These are phyloP conservation scores for Drosophila fungiperda DNA, from an alignment of 2,888 invertebrate genomes.

Conservation along the genomic window DNA sequence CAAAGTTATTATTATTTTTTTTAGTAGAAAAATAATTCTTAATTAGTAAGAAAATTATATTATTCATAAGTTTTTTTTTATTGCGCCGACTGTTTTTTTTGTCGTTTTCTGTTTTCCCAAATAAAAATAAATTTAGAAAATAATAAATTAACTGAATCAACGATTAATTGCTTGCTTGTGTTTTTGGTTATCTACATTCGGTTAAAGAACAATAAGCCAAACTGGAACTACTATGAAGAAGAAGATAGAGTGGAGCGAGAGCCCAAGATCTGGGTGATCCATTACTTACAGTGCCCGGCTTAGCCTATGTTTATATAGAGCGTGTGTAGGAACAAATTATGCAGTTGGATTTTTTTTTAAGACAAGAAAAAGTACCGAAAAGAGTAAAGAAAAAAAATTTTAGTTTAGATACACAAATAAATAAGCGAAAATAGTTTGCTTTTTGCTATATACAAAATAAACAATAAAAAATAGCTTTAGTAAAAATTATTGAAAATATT, in stretches of 20 bases:
- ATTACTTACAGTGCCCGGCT: slow-evolving; percentile 88
- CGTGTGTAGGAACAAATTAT: slow-evolving; percentile 71
- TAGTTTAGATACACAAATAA: slow-evolving; percentile 67
- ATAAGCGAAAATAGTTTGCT: slow-evolving; percentile 36
- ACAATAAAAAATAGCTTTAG: slow-evolving; percentile 47
- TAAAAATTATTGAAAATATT: slow-evolving; percentile 13
- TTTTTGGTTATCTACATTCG: slow-evolving; percentile 58
- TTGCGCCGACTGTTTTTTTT: slow-evolving; percentile 27
- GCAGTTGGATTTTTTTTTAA: slow-evolving; percentile 56
- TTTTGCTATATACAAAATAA: slow-evolving; percentile 53
- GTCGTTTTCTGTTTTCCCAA: slow-evolving; percentile 20
- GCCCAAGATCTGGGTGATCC: slow-evolving; percentile 62
- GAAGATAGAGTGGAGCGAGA: slow-evolving; percentile 19
- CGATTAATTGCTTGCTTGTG: slow-evolving; percentile 40
- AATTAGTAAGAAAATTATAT: slow-evolving; percentile 34
- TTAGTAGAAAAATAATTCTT: slow-evolving; percentile 48
- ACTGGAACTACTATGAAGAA: slow-evolving; percentile 52
- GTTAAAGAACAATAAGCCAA: slow-evolving; percentile 50
- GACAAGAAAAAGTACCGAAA: slow-evolving; percentile 72
- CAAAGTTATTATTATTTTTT: slow-evolving; percentile 7
- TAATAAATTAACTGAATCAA: slow-evolving; percentile 18
- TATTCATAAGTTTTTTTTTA: slow-evolving; percentile 3
- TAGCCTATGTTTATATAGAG: slow-evolving; percentile 85
- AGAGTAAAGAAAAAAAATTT: slow-evolving; percentile 75
- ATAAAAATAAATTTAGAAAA: slow-evolving; percentile 19